Conservation (phyloP, 1,140 invertebrate species). For the Wasmannia auropunctata region DNA sequence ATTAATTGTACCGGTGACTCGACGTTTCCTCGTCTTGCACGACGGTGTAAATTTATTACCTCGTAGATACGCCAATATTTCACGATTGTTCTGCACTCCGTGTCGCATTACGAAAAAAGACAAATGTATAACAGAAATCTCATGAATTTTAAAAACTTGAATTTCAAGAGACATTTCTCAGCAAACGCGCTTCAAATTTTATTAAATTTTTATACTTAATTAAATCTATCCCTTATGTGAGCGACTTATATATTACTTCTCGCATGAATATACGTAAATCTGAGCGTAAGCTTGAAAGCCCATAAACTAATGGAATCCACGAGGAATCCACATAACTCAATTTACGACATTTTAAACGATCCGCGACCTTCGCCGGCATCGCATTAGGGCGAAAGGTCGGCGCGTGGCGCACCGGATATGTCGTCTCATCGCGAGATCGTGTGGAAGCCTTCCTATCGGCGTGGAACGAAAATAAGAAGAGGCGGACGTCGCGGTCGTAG, state of each 20-base stretch:
- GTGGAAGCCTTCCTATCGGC: constrained; percentile 5
- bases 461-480: constrained; percentile 16
- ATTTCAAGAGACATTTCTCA: not conserved
- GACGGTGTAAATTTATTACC: constrained; percentile 50
- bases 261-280: not conserved
- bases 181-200: not conserved
- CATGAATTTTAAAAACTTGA: constrained; percentile 2
- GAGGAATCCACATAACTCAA: constrained; percentile 23
- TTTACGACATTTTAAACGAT: constrained; percentile 49
- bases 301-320: not conserved
- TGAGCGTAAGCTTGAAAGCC: not conserved
- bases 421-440: constrained; percentile 40
- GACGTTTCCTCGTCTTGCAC: constrained; percentile 3
- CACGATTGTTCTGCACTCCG: not conserved
- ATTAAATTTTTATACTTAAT: not conserved
- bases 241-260: not conserved
- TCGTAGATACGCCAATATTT: constrained; percentile 24
- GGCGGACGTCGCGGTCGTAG: not conserved
- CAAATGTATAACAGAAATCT: not conserved
- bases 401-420: constrained; percentile 65
- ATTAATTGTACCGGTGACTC: constrained; percentile 50
- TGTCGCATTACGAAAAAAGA: not conserved
- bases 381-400: constrained; percentile 62
- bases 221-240: not conserved
- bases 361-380: constrained; percentile 47